Evolutionary conservation across 2,797 vertebrate genomes (phyloP), one percentile per base, ranked within the genome.

Genomic region (Antrozous pallidus): DNA sequence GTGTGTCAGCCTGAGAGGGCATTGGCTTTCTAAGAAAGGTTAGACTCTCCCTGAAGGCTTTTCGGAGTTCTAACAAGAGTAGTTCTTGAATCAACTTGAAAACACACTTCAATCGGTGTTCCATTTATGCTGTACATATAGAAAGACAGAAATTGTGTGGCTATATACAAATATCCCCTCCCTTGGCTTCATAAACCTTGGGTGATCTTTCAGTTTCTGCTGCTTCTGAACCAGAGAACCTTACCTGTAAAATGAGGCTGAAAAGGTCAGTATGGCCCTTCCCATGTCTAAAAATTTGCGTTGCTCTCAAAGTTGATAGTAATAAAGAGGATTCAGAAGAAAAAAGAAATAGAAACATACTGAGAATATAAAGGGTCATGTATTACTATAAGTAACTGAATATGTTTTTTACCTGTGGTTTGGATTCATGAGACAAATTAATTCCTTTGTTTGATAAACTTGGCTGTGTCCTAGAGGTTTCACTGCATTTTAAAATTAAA

Each of bases 391-490:
- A 90, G 91, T 88, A 95, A 89, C 22, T 51, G 56, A 54, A 93
- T 69, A 26, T 33, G 8, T 8, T 90, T 94, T 65, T 95, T 90
- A 94, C 85, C 31, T 36, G 42, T 91, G 71, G 56, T 86, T 94
- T 96, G 78, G 47, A 88, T 85, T 95, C 89, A 85, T 28, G 42
- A 88, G 61, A 81, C 65, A 92, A 77, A 96, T 92, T 92, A 94
- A 96, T 94, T 88, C 51, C 70, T 94, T 90, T 95, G 84, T 88
- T 93, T 91, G n/a, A 71, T 82, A 90, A 96, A 97, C 61, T 91
- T 91, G 88, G 38, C 31, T 24, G 8, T 88, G 45, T 88, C 82
- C 70, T 97, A 56, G 74, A 93, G 56, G 71, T 94, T 94, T 96
- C 74, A 86, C 56, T 65, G 28, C 63, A 79, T 90, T 96, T 95